Evolutionary conservation across 1,140 invertebrate species (phyloP).

Genomic region (Manduca sexta): DNA sequence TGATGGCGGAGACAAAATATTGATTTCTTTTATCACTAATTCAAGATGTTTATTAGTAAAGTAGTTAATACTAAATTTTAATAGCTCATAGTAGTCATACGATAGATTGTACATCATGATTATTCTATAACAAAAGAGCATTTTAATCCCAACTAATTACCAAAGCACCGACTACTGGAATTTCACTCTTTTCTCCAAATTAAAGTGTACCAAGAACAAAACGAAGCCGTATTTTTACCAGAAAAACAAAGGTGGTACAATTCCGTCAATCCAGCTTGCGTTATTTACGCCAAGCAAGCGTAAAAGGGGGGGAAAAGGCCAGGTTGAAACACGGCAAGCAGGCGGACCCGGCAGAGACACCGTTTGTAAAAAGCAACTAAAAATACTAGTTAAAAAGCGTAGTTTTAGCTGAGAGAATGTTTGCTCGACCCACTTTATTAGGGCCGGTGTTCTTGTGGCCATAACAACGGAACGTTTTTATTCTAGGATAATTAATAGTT

Average conservation of each 20-base stretch:
- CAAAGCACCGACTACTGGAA: no score
- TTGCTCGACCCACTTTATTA: conserved; percentile 59
- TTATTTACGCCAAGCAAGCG: conserved; percentile 1
- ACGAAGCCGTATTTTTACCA: not conserved
- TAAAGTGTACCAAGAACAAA: no score
- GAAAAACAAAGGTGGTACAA: not conserved
- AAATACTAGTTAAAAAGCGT: conserved; percentile 52
- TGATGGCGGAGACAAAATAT: no score
- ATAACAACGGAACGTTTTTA: not conserved
- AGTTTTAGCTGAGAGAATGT: conserved; percentile 47
- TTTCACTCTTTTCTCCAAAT: no score
- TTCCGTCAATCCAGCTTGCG: not conserved
- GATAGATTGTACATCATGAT: no score
- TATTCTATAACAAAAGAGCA: no score
- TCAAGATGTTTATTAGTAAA: no score
- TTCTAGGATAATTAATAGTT: no score
- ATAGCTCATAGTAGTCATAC: no score
- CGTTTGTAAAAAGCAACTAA: conserved; percentile 34
- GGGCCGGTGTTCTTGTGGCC: conserved; percentile 25
- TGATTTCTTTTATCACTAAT: no score
- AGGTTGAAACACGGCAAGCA: conserved; percentile 4
- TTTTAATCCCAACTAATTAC: no score
- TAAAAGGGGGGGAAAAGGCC: not conserved
- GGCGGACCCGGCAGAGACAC: conserved; percentile 25
- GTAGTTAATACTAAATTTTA: no score